Evolutionary conservation across 92 coral and sea anemone species (phyloP).

Genomic region (Parazoanthus darwini): DNA sequence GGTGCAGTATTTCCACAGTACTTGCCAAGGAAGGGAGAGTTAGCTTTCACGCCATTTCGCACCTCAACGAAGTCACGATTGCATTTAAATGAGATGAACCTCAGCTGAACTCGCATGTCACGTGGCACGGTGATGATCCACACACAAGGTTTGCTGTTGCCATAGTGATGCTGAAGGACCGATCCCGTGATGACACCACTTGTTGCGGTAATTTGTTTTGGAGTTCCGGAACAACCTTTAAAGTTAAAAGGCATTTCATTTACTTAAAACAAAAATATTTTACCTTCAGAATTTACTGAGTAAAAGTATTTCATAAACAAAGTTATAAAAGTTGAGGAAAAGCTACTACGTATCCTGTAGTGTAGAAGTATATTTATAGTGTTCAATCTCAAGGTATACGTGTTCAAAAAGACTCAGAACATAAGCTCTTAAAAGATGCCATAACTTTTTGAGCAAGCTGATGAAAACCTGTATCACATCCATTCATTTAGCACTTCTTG

Average conservation of each 20-base stretch:
- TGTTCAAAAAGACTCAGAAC: no score
- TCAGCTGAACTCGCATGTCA: constrained; percentile 1
- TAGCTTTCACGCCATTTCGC: not conserved
- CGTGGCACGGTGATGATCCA: constrained; percentile 18
- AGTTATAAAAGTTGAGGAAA: no score
- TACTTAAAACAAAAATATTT: not conserved
- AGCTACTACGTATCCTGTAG: no score
- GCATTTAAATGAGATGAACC: constrained; percentile 10
- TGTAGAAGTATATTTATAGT: no score
- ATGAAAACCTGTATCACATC: no score
- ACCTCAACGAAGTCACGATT: constrained; percentile 19
- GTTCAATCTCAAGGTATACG: no score
- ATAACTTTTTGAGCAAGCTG: no score
- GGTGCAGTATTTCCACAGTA: not conserved
- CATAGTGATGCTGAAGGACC: constrained; percentile 17
- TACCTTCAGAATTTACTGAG: not conserved
- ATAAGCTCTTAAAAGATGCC: no score
- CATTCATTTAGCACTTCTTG: no score
- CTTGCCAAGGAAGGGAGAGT: constrained; percentile 20
- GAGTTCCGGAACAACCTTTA: constrained; percentile 15
- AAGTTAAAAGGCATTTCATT: no score
- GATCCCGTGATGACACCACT: constrained; percentile 12
- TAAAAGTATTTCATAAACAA: not conserved
- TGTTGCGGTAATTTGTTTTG: not conserved
- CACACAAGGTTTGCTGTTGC: constrained; percentile 23